phyloP scores from a whole-genome alignment of 2,888 invertebrate genomes.

The Lypha dubia region DNA sequence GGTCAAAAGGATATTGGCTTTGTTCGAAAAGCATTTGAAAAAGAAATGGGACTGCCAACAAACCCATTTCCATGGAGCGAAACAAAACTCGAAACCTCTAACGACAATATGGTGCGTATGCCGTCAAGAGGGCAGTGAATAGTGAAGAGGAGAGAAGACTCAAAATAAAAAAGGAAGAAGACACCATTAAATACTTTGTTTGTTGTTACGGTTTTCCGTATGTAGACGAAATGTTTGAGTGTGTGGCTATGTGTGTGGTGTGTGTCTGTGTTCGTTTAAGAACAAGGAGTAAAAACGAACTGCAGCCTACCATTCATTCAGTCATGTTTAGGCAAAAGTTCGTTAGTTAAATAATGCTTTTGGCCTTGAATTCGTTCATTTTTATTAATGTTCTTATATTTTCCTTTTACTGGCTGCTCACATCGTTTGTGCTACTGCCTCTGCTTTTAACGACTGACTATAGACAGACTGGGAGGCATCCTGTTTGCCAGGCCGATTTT shows the following conservation, averaged over 20 bases:
- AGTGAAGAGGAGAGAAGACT: background rate
- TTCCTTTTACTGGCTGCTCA: conserved; percentile 50
- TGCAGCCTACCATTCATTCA: conserved; percentile 32
- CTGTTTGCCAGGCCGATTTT: conserved; percentile 60
- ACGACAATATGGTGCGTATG: conserved; percentile 8
- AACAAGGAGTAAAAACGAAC: conserved; percentile 4
- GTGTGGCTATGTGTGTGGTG: background rate
- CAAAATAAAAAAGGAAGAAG: conserved; percentile 25
- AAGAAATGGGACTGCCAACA: conserved; percentile 27
- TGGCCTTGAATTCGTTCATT: conserved; percentile 70
- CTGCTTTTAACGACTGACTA: conserved; percentile 20
- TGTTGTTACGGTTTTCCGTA: conserved; percentile 57
- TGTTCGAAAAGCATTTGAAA: conserved; percentile 34
- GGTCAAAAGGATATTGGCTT: conserved; percentile 83
- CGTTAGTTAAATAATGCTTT: conserved; percentile 68
- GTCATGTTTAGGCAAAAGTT: conserved; percentile 60
- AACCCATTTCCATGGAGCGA: conserved; percentile 35
- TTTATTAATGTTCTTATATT: conserved; percentile 63
- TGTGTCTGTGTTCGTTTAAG: background rate
- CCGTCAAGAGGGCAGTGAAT: background rate
- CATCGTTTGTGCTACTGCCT: conserved; percentile 4
- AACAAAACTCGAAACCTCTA: conserved; percentile 51
- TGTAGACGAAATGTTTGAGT: conserved; percentile 5
- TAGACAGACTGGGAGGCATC: conserved; percentile 58
- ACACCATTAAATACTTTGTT: conserved; percentile 35